Evolutionary conservation across 2,888 invertebrate species (phyloP), one percentile per base, ranked within the genome.

Genomic region (Patella ulyssiponensis): DNA sequence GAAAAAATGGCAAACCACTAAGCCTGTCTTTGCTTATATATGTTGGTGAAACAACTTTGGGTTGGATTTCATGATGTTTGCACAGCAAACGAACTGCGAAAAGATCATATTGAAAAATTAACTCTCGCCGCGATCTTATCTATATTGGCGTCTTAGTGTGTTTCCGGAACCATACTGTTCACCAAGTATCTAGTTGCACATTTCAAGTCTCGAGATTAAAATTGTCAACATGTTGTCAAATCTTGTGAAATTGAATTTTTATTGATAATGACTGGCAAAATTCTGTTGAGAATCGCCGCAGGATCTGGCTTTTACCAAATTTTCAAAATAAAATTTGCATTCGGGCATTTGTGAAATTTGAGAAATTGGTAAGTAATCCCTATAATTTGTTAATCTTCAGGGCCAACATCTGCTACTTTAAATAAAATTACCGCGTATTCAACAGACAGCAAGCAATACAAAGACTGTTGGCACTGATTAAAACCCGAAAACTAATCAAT

Each of bases 201-300:
- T 64, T 64, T 20, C 64, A 64, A 64, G 64, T 64, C 23, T 20
- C 11, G 14, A 14, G 64, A 64, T 64, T 64, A 64, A 23, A 64
- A 64, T 64, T 64, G 64, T 64, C 64, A 64, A 64, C 64, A 64
- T 64, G 64, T 64, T 64, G 64, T 64, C 64, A 64, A 64, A 64
- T 64, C 20, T 64, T 64, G 64, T 64, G 23, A 64, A 64, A 64
- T 64, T 12, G 64, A 64, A 23, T 11, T 64, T 64, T 64, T 64
- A 64, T 64, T 64, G 64, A 23, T 64, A 64, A 20, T 64, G 64
- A 64, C 64, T 64, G 12, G 20, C 14, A 23, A 23, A 64, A 64
- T 64, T 64, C 64, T 64, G 23, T 64, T 20, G 23, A 64, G 23
- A 64, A 23, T 23, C 20, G 20, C 64, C 23, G 20, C 23, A 23